phyloP scores from a whole-genome alignment of 2,888 invertebrate genomes.

The Ophion costatus region DNA sequence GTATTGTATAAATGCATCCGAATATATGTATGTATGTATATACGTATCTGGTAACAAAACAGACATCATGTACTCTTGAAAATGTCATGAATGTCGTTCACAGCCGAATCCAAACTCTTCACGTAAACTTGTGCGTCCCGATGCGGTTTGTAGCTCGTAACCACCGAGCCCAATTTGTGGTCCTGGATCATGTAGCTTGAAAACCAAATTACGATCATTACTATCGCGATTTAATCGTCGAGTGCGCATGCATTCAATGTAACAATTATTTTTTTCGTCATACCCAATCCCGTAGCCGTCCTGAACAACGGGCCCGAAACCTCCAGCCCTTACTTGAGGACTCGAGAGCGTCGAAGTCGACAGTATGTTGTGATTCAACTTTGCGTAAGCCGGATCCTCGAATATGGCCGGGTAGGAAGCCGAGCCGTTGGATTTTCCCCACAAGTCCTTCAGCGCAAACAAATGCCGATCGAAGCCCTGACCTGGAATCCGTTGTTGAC shows the following conservation, averaged over 20 bases:
- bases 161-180: constrained; percentile 92
- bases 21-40: constrained; percentile 43
- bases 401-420: constrained; percentile 86
- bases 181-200: constrained; percentile 94
- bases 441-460: constrained; percentile 92
- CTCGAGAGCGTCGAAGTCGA: constrained; percentile 98
- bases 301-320: constrained; percentile 96
- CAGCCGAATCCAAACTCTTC: constrained; percentile 88
- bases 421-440: constrained; percentile 85
- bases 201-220: constrained; percentile 65
- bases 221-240: background rate
- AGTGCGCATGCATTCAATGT: constrained; percentile 7
- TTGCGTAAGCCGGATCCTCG: constrained; percentile 90
- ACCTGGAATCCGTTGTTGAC: constrained; percentile 84
- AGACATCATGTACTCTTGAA: constrained; percentile 71
- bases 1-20: constrained; percentile 31
- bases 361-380: constrained; percentile 94
- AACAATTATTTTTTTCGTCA: constrained; percentile 66
- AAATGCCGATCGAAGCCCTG: constrained; percentile 99
- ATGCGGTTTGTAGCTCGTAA: constrained; percentile 91
- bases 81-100: constrained; percentile 87
- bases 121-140: constrained; percentile 90
- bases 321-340: constrained; percentile 93
- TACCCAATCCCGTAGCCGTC: constrained; percentile 98
- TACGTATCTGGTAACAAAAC: constrained; percentile 37